These are phyloP conservation scores for Pitangus sulphuratus DNA, from an alignment of 2,797 vertebrate genomes.

Conservation along the genomic window DNA sequence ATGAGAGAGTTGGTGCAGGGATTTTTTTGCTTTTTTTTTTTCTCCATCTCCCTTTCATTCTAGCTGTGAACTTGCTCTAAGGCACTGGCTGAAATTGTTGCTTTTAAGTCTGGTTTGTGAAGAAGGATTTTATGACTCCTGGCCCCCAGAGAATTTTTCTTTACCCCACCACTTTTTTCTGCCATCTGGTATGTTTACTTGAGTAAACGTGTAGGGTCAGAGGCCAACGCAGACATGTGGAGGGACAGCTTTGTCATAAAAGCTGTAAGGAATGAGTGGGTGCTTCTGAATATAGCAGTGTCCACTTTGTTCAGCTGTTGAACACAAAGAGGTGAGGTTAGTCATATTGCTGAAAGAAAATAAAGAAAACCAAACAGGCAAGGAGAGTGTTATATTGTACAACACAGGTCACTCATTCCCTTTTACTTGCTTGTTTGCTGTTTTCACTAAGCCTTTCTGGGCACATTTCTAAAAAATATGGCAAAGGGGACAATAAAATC, in stretches of 20 bases:
- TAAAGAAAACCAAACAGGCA: slow-evolving; percentile 31
- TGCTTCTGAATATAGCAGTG: slow-evolving; percentile 52
- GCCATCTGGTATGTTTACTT: slow-evolving; percentile 86
- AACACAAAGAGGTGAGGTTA: slow-evolving; percentile 53
- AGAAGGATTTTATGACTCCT: slow-evolving; percentile 73
- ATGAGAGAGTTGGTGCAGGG: background rate
- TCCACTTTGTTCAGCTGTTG: slow-evolving; percentile 54
- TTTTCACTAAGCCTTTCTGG: slow-evolving; percentile 1
- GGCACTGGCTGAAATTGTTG: slow-evolving; percentile 70
- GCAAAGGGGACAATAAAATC: slow-evolving; percentile 29
- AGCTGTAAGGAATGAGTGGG: slow-evolving; percentile 64
- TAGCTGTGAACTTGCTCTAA: slow-evolving; percentile 50
- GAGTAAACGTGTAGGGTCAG: slow-evolving; percentile 77
- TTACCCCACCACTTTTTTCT: slow-evolving; percentile 76
- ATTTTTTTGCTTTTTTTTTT: background rate
- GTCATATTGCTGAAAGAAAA: slow-evolving; percentile 55
- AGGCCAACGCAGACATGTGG: slow-evolving; percentile 80
- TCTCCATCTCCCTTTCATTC: background rate
- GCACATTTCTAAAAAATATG: slow-evolving; percentile 41
- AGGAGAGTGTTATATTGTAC: background rate
- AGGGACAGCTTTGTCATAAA: slow-evolving; percentile 75
- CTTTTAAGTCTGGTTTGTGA: slow-evolving; percentile 74
- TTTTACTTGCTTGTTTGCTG: background rate
- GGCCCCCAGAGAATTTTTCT: slow-evolving; percentile 60
- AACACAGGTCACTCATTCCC: background rate